Evolutionary conservation across 2,113 vertebrate species (phyloP).

Genomic region (Poecile atricapillus): DNA sequence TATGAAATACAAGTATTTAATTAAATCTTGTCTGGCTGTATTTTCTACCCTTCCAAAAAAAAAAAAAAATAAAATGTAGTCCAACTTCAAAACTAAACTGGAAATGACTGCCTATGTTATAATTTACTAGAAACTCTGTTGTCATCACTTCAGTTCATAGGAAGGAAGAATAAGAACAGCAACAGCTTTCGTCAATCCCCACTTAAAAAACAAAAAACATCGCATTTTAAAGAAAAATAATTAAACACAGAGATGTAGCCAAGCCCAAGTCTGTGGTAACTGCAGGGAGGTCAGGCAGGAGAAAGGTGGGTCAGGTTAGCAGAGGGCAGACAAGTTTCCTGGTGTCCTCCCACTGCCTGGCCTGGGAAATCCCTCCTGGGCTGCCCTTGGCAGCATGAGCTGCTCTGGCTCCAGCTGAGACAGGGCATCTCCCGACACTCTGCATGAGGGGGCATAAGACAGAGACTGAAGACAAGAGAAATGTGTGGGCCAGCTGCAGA

Average conservation of each 20-base stretch:
- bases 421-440: neutral
- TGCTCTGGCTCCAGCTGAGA: neutral
- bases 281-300: neutral
- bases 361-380: neutral
- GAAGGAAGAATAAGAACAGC: constrained; percentile 38
- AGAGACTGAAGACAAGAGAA: neutral
- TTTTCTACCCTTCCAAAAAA: neutral
- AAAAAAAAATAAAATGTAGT: neutral
- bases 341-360: neutral
- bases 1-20: constrained; percentile 58
- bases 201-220: neutral
- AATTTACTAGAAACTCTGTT: constrained; percentile 61
- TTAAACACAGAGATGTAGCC: neutral
- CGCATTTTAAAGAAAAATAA: neutral
- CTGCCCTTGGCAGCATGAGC: neutral
- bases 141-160: constrained; percentile 61
- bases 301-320: neutral
- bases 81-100: constrained; percentile 37
- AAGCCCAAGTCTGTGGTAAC: neutral
- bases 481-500: neutral
- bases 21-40: constrained; percentile 46
- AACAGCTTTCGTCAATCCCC: neutral
- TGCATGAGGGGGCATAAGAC: neutral
- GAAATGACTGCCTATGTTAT: constrained; percentile 27
- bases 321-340: neutral